Evolutionary conservation across 2,797 vertebrate species (phyloP), one percentile per base, ranked within the genome.

Genomic region (Gallirallus australis): DNA sequence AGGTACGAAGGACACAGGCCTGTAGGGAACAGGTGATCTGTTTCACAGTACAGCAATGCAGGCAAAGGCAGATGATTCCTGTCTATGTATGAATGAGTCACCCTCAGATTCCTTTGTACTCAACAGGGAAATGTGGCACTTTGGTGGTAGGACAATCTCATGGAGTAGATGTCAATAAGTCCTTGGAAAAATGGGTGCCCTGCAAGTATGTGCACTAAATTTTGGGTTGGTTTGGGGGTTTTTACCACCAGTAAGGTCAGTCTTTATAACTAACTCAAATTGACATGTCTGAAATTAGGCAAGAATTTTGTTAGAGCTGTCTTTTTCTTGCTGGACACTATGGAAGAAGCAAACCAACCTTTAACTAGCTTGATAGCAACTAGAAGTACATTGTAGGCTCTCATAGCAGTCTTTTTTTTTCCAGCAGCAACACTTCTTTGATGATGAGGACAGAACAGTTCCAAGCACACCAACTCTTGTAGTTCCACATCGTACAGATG

Each of bases 371-470:
- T 72, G 15, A 5, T 66, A 79, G 47, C 63, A 94, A 82, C 50
- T 77, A 27, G 53, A 83, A 86, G 72, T 80, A 80, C 31, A 37
- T 76, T 69, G 40, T 69, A 53, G 75, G 35, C 40, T 88, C 65
- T 94, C 31, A 48, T 89, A 70, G 85, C 57, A 87, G 48, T 86
- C 61, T 97, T 30, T 87, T 48, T 89, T 96, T 56, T 86, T 82
- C 80, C 75, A 98, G 97, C 98, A 99, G 98, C 99, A 99, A 68
- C 98, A 99, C 92, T 99, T 98, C 95, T 99, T 98, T 85, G 99
- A 99, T 72, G 99, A 99, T 25, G 99, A 99, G 61, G 99, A 99
- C 96, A 98, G 99, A 93, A 99, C 99, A 96, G 99, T 99, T 93
- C 99, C 99, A 81, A 99, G 98, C 97, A 98, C 99, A 20, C 99